Evolutionary conservation across 2,888 invertebrate species (phyloP).

Genomic region (Tanytarsus gracilentus): DNA sequence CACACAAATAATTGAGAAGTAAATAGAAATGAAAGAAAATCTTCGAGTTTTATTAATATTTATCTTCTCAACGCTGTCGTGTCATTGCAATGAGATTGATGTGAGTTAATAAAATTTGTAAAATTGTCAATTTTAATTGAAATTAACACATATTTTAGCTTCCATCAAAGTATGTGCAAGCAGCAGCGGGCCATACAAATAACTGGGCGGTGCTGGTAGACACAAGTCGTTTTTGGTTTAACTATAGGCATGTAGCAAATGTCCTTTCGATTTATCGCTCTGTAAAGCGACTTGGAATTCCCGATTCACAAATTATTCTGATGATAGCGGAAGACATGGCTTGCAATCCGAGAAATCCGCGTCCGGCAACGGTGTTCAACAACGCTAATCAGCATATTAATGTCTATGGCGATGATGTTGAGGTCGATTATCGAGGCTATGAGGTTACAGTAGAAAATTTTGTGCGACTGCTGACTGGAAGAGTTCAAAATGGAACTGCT

Average conservation of each 20-base stretch:
- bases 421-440: constrained; percentile 95
- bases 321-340: constrained; percentile 99
- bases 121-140: background rate
- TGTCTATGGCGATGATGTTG: constrained; percentile 98
- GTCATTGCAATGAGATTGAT: constrained; percentile 3
- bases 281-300: constrained; percentile 96
- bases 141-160: constrained; percentile 3
- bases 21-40: background rate
- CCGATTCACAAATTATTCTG: constrained; percentile 95
- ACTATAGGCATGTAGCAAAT: constrained; percentile 98
- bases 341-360: constrained; percentile 94
- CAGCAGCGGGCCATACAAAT: constrained; percentile 65
- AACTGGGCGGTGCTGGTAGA: constrained; percentile 99
- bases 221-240: constrained; percentile 99
- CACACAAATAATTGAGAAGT: too few species aligned
- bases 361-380: constrained; percentile 96
- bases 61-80: background rate
- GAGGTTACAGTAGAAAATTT: constrained; percentile 98
- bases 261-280: constrained; percentile 96
- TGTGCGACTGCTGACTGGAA: constrained; percentile 87
- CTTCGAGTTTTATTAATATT: background rate
- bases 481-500: constrained; percentile 86
- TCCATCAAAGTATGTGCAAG: constrained; percentile 18
- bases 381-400: constrained; percentile 97
- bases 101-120: background rate